Percentiles rank a stretch among this genome's conserved stretches.
Conservation (phyloP, 2,113 vertebrate species). For the Otocyon megalotis region DNA sequence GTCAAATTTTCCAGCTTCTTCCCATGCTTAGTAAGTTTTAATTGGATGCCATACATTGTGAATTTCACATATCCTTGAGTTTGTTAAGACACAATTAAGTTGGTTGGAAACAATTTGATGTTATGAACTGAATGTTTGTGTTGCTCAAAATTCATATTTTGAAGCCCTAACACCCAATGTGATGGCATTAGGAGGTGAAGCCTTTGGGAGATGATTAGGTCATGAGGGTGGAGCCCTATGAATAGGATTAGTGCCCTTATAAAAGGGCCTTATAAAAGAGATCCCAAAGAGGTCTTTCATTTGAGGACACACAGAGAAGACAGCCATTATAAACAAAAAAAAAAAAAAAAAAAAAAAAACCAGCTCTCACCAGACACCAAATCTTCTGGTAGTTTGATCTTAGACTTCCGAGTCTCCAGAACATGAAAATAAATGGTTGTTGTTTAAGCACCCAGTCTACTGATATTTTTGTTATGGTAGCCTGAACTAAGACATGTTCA, state of each 20-base stretch:
- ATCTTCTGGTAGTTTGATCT: neutral
- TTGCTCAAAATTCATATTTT: neutral
- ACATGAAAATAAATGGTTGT: neutral
- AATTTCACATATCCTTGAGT: conserved; percentile 43
- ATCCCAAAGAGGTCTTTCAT: neutral
- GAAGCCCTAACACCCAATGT: neutral
- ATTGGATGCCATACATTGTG: neutral
- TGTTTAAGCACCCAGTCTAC: neutral
- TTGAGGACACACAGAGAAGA: neutral
- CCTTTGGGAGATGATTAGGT: neutral
- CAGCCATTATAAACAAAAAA: neutral
- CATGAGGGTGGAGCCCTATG: neutral
- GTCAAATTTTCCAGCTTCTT: neutral
- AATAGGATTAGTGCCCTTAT: neutral
- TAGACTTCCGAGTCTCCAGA: neutral
- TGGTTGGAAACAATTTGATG: neutral
- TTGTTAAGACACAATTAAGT: neutral
- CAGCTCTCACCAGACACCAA: neutral
- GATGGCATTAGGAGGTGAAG: neutral
- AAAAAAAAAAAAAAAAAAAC: too few species aligned
- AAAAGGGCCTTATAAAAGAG: neutral
- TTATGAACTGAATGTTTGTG: neutral
- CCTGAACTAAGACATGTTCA: neutral
- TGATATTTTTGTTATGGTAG: neutral
- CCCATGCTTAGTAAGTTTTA: conserved; percentile 17